phyloP scores from a whole-genome alignment of 2,113 vertebrate genomes.

The Edolisoma coerulescens region DNA sequence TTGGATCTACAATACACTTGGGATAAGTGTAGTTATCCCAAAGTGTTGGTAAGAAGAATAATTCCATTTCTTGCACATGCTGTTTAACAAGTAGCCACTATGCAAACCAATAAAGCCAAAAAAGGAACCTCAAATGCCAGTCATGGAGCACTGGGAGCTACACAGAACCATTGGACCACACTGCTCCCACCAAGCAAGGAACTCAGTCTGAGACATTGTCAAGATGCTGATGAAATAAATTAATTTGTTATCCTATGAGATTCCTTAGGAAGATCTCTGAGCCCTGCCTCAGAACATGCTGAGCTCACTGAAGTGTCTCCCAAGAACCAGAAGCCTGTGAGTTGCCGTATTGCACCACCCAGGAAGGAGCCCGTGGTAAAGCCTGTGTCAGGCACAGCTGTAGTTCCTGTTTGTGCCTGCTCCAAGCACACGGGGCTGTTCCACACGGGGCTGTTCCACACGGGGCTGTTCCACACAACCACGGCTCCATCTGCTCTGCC shows the following conservation, averaged over 20 bases:
- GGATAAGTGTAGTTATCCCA: not conserved
- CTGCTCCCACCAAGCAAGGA: fast-evolving
- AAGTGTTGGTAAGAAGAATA: not conserved
- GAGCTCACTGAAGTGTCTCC: not conserved
- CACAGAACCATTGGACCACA: not conserved
- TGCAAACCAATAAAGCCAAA: not conserved
- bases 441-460: not conserved
- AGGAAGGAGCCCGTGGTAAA: not conserved
- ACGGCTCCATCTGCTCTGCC: not conserved
- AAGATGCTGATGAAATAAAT: not conserved
- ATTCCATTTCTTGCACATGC: not conserved
- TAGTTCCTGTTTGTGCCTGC: not conserved
- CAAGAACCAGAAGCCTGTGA: not conserved
- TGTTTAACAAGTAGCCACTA: not conserved
- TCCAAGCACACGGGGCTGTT: not conserved
- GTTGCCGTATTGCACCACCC: not conserved
- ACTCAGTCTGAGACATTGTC: not conserved
- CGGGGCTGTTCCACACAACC: not conserved
- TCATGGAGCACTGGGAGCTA: not conserved
- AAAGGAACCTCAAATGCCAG: not conserved
- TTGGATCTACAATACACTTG: not conserved
- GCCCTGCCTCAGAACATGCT: not conserved
- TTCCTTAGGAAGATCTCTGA: not conserved
- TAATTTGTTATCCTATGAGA: not conserved
- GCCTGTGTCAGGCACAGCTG: not conserved